These are phyloP conservation scores for Coccyzus lansbergi DNA, from an alignment of 2,797 vertebrate species.

Conservation along the genomic window DNA sequence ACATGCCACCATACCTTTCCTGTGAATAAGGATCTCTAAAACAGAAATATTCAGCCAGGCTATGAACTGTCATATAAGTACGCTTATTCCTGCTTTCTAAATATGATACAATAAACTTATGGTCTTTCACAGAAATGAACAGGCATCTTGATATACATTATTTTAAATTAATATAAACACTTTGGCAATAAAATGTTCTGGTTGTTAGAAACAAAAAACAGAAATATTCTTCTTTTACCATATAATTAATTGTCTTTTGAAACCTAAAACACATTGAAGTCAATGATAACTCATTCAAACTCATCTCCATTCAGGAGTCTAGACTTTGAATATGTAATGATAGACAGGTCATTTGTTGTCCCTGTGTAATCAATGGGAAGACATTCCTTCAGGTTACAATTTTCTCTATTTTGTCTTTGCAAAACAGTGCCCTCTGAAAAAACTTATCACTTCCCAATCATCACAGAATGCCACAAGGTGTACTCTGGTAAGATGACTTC, in stretches of 20 bases:
- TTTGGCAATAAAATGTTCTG: neutral
- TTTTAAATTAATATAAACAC: neutral
- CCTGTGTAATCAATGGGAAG: neutral
- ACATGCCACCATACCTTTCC: neutral
- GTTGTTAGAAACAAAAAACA: neutral
- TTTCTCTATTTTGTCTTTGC: neutral
- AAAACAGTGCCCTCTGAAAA: neutral
- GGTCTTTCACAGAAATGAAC: neutral
- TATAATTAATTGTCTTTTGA: neutral
- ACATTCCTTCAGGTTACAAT: neutral
- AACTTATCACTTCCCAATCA: neutral
- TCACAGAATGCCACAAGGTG: neutral
- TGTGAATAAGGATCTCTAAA: neutral
- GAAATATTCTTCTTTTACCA: neutral
- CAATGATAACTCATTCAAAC: neutral
- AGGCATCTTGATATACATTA: neutral
- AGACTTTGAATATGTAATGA: neutral
- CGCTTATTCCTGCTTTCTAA: neutral
- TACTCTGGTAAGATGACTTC: neutral
- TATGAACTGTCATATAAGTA: neutral
- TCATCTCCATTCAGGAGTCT: neutral
- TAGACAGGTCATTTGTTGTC: neutral
- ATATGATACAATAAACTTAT: neutral
- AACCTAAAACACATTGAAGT: neutral
- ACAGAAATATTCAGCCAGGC: neutral